These are phyloP conservation scores for Mola mola DNA, from an alignment of 2,113 vertebrate species.

Conservation along the genomic window DNA sequence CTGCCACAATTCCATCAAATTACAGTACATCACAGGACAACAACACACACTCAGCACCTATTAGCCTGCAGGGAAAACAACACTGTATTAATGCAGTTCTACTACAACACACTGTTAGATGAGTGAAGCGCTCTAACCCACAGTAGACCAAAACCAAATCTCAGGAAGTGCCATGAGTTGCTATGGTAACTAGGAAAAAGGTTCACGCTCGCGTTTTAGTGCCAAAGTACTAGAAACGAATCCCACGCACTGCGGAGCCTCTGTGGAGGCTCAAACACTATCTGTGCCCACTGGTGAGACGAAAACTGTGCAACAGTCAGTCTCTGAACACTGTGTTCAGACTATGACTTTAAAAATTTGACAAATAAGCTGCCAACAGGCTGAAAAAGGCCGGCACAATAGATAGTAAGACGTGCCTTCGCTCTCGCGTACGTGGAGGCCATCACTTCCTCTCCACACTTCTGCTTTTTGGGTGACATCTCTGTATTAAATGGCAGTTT, in stretches of 20 bases:
- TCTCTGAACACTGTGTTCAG: no score
- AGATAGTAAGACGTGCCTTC: no score
- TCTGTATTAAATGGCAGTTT: constrained; percentile 16
- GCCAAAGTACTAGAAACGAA: constrained; percentile 51
- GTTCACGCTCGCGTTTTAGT: constrained; percentile 11
- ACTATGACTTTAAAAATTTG: no score
- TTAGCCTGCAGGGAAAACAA: no score
- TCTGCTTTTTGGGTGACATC: constrained; percentile 54
- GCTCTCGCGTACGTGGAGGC: neutral
- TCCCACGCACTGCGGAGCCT: constrained; percentile 50
- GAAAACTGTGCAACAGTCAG: no score
- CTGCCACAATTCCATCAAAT: neutral
- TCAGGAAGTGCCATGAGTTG: constrained; percentile 61
- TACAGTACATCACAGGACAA: neutral
- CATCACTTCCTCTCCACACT: constrained; percentile 68
- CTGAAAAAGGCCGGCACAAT: no score
- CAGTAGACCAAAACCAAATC: constrained; percentile 25
- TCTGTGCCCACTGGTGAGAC: no score
- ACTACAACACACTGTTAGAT: constrained; percentile 1
- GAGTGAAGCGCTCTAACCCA: constrained; percentile 1
- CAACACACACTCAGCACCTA: neutral
- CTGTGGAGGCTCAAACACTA: constrained; percentile 6
- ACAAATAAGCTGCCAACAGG: no score
- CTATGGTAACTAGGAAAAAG: constrained; percentile 68
- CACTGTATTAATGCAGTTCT: neutral